Evolutionary conservation across 2,888 invertebrate species (phyloP), one percentile per base, ranked within the genome.

Genomic region (Apodemia zela): DNA sequence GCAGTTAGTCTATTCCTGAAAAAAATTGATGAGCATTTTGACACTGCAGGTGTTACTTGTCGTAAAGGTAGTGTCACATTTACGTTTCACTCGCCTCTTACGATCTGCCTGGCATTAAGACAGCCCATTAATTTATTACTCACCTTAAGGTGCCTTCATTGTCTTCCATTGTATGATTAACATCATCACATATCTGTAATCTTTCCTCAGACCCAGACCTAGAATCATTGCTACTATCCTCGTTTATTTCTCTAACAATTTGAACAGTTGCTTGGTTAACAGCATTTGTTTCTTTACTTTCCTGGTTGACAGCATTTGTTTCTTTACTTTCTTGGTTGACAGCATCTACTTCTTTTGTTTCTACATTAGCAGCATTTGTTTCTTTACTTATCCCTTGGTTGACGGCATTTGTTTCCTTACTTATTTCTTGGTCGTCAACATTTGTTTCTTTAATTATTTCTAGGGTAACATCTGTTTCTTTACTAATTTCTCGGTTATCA

Each of bases 201-300:
- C 54, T 57, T 13, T 57, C 54, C n/a, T 57, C 54, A 25, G 54
- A 57, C 15, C 25, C 54, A 2, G 54, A 57, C 6, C 54, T 57
- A 15, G 54, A 57, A 2, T 57, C 54, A n/a, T 7, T 2, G 7
- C 10, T 21, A 21, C n/a, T n/a, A 6, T 54, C 21, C 6, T n/a
- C 15, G 7, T 57, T 29, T 57, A 57, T 25, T 47, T 17, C 45
- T 47, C 45, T 17, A 17, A 17, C 45, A 17, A 47, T 47, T 17
- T 8, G n/a, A n/a, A 57, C 7, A 57, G 25, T 29, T 29, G n/a
- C 29, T 57, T 57, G 54, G 54, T 54, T 21, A 15, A 13, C 25
- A 15, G 3, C 45, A 47, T 57, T 21, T 15, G 54, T 57, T 29
- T 25, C n/a, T 15, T 57, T 29, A 47, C 2, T 47, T 47, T 47